These are phyloP conservation scores for Ips nitidus DNA, from an alignment of 1,140 invertebrate species.

Conservation along the genomic window DNA sequence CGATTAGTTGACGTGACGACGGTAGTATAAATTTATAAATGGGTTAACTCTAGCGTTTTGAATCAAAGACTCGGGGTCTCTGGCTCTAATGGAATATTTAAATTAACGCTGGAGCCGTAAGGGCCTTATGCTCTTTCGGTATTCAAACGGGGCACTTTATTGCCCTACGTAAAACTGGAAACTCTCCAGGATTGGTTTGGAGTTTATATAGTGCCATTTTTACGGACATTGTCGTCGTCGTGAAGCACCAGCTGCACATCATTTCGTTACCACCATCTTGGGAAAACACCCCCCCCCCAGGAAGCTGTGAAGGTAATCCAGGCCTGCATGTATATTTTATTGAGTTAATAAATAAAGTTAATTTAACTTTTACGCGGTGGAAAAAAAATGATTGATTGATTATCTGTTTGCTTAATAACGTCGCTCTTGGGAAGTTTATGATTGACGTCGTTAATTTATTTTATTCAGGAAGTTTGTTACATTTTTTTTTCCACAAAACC, in stretches of 20 bases:
- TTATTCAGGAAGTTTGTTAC: not conserved
- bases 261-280: too few relatives aligned
- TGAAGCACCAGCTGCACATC: too few relatives aligned
- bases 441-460: conserved; percentile 2
- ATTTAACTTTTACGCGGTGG: not conserved
- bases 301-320: too few relatives aligned
- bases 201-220: too few relatives aligned
- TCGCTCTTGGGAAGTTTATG: not conserved
- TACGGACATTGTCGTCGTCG: too few relatives aligned
- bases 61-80: too few relatives aligned
- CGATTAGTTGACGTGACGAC: too few relatives aligned
- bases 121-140: not conserved
- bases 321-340: not conserved
- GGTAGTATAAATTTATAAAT: too few relatives aligned
- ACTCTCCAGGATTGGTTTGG: too few relatives aligned
- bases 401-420: not conserved
- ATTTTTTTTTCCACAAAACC: not conserved
- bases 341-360: not conserved
- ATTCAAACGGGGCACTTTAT: not conserved
- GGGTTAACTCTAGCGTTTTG: too few relatives aligned
- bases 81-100: conserved; percentile 6
- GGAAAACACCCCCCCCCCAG: too few relatives aligned
- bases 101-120: conserved; percentile 5
- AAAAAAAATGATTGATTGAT: conserved; percentile 1
- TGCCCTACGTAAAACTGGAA: too few relatives aligned